These are phyloP conservation scores for Balaeniceps rex DNA, from an alignment of 2,113 vertebrate genomes.

Conservation along the genomic window DNA sequence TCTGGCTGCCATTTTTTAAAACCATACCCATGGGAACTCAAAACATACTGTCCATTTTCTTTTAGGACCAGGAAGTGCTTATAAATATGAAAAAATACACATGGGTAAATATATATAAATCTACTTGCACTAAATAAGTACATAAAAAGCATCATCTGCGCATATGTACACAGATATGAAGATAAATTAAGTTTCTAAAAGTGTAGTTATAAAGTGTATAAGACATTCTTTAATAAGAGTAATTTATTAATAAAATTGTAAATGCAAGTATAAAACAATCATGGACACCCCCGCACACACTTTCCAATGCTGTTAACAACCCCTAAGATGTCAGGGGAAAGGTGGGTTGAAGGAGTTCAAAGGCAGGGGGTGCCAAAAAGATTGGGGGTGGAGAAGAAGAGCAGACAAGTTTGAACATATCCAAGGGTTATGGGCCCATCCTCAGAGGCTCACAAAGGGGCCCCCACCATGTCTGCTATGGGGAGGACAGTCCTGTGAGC, in stretches of 20 bases:
- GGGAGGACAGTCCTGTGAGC: not conserved
- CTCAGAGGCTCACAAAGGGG: not conserved
- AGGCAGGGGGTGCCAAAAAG: not conserved
- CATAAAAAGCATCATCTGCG: not conserved
- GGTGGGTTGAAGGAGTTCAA: not conserved
- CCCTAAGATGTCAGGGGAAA: not conserved
- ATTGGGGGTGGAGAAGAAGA: not conserved
- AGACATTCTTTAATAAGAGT: not conserved
- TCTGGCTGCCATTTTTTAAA: not conserved
- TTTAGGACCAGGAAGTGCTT: not conserved
- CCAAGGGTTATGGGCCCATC: not conserved
- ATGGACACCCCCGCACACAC: not conserved
- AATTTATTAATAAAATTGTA: not conserved
- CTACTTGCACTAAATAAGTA: not conserved
- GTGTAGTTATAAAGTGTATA: not conserved
- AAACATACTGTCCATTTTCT: not conserved
- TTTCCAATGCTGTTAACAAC: not conserved
- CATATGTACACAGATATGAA: not conserved
- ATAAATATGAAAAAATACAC: not conserved
- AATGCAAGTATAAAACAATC: not conserved
- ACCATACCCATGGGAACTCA: not conserved
- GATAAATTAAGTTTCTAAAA: not conserved
- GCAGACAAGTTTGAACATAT: not conserved
- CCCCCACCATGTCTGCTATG: rapidly evolving
- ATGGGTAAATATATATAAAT: not conserved